Conservation (phyloP, 2,888 invertebrate species). For the Heteromyza rotundicornis region DNA sequence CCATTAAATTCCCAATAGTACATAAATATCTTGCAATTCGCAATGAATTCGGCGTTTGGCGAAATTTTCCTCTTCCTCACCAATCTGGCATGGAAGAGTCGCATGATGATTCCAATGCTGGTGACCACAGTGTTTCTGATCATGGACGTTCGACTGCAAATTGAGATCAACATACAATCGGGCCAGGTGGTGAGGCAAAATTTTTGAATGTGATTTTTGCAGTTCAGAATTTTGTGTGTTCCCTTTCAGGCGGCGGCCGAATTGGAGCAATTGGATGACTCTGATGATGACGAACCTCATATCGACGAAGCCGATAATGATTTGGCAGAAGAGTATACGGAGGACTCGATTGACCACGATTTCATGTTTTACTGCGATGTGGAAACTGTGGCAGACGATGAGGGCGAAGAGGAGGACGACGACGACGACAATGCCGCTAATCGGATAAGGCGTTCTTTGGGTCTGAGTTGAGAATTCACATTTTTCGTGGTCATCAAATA, state of each 20-base stretch:
- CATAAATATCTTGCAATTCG: conserved; percentile 17
- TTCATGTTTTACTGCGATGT: conserved; percentile 22
- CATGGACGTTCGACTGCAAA: conserved; percentile 71
- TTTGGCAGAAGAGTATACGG: conserved; percentile 43
- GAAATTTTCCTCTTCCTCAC: conserved; percentile 71
- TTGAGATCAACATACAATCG: conserved; percentile 71
- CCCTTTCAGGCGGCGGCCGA: background rate
- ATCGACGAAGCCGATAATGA: conserved; percentile 44
- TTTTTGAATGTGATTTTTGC: too few relatives aligned
- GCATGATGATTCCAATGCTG: conserved; percentile 71
- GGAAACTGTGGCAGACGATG: background rate
- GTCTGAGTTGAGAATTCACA: conserved; percentile 19
- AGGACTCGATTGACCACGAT: conserved; percentile 37
- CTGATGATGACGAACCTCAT: conserved; percentile 45
- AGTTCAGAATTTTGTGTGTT: background rate
- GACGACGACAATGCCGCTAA: conserved; percentile 27
- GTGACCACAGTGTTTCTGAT: conserved; percentile 72
- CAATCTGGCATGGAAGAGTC: conserved; percentile 74
- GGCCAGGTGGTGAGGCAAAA: conserved; percentile 51
- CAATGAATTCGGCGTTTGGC: conserved; percentile 61
- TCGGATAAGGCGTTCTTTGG: conserved; percentile 18
- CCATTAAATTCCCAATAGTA: background rate
- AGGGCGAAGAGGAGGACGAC: conserved; percentile 17
- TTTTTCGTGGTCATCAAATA: too few relatives aligned
- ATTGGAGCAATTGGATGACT: conserved; percentile 43